Evolutionary conservation across 2,113 vertebrate genomes (phyloP).

Genomic region (Apodemus sylvaticus): DNA sequence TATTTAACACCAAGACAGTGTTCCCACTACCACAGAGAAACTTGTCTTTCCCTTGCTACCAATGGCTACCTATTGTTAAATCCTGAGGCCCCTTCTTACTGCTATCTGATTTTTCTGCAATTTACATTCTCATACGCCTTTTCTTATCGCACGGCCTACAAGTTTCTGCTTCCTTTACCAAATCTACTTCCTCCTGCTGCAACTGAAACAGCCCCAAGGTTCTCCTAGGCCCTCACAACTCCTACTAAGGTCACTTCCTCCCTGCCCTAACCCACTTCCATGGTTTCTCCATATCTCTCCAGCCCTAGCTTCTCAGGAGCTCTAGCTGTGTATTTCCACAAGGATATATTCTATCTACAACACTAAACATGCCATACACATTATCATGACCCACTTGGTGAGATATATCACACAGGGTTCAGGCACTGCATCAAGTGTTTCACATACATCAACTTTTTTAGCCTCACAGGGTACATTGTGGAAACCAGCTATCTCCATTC

Average conservation of each 20-base stretch:
- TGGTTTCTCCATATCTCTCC: background rate
- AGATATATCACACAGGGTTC: background rate
- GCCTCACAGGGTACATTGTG: background rate
- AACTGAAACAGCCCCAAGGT: background rate
- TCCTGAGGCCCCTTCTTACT: background rate
- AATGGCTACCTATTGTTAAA: conserved; percentile 19
- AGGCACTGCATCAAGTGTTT: background rate
- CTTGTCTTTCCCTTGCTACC: background rate
- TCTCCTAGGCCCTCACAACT: conserved; percentile 1
- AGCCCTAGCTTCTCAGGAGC: background rate
- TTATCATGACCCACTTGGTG: background rate
- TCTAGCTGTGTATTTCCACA: background rate
- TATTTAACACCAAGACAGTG: conserved; percentile 37
- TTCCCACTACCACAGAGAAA: background rate
- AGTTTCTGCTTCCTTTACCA: conserved; percentile 57
- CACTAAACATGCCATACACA: background rate
- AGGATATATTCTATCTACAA: background rate
- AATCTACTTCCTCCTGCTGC: conserved; percentile 28
- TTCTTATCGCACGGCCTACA: background rate
- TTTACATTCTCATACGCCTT: background rate
- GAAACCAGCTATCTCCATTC: background rate
- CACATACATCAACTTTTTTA: background rate
- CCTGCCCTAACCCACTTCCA: background rate
- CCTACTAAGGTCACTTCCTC: background rate
- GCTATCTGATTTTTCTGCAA: background rate